Conservation (phyloP, 2,113 vertebrate species). For the Vanacampus margaritifer region DNA sequence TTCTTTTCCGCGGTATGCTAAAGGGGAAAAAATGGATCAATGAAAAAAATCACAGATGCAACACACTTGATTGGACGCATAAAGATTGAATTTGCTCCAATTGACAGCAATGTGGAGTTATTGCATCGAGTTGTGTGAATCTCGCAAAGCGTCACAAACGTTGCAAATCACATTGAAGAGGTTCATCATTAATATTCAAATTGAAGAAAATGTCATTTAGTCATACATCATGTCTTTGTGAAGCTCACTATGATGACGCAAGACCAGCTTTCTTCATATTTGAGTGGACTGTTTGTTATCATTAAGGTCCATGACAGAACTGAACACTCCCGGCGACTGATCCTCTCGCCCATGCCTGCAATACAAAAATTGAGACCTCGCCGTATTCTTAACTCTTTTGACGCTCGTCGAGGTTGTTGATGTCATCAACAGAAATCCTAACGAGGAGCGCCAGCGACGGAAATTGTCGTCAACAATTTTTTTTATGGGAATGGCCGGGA, state of each 20-base stretch:
- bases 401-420: too few species aligned
- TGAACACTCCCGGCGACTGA: not conserved
- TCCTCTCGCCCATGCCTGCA: not conserved
- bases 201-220: not conserved
- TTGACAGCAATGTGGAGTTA: not conserved
- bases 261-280: too few species aligned
- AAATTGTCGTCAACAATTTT: too few species aligned
- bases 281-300: too few species aligned
- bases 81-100: not conserved
- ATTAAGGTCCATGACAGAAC: too few species aligned
- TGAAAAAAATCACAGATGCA: not conserved
- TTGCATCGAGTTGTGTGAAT: not conserved
- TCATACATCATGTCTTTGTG: too few species aligned
- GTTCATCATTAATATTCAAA: not conserved
- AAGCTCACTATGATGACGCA: too few species aligned
- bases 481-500: too few species aligned
- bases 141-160: not conserved
- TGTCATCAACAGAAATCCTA: too few species aligned
- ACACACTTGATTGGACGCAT: not conserved
- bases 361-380: not conserved
- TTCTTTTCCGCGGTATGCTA: not conserved
- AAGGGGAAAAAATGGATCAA: not conserved
- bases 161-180: not conserved
- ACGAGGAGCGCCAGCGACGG: too few species aligned
- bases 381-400: not conserved